These are phyloP conservation scores for Dynastes hyllus DNA, from an alignment of 2,888 invertebrate genomes.

Conservation along the genomic window DNA sequence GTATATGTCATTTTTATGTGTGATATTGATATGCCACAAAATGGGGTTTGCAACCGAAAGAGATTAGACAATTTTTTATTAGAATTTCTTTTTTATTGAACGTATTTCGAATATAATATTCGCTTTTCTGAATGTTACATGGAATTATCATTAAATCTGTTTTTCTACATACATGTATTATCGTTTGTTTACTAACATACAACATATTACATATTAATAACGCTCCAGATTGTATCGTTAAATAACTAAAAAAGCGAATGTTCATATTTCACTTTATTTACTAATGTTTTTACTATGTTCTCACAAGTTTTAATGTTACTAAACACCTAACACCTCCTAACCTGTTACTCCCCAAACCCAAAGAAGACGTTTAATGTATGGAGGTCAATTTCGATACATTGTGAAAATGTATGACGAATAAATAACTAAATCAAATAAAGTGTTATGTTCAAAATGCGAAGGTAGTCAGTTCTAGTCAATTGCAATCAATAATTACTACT, in stretches of 20 bases:
- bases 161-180: not conserved
- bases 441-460: not conserved
- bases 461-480: not conserved
- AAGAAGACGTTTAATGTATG: slow-evolving; percentile 13
- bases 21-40: slow-evolving; percentile 61
- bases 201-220: not conserved
- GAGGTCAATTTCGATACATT: slow-evolving; percentile 28
- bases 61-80: slow-evolving; percentile 50
- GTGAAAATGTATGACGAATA: not conserved
- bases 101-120: slow-evolving; percentile 51
- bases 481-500: no score
- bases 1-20: slow-evolving; percentile 8
- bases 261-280: slow-evolving; percentile 47
- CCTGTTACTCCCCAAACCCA: slow-evolving; percentile 15
- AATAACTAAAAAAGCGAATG: slow-evolving; percentile 42
- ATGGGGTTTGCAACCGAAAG: slow-evolving; percentile 65
- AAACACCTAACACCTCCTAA: slow-evolving; percentile 44
- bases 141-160: not conserved
- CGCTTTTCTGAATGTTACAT: slow-evolving; percentile 32
- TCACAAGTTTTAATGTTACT: slow-evolving; percentile 47
- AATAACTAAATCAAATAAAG: not conserved
- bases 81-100: slow-evolving; percentile 39
- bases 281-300: slow-evolving; percentile 49
- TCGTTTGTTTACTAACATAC: not conserved
- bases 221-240: not conserved